Conservation (phyloP, 2,888 invertebrate genomes). For the Eilema griseolum region DNA sequence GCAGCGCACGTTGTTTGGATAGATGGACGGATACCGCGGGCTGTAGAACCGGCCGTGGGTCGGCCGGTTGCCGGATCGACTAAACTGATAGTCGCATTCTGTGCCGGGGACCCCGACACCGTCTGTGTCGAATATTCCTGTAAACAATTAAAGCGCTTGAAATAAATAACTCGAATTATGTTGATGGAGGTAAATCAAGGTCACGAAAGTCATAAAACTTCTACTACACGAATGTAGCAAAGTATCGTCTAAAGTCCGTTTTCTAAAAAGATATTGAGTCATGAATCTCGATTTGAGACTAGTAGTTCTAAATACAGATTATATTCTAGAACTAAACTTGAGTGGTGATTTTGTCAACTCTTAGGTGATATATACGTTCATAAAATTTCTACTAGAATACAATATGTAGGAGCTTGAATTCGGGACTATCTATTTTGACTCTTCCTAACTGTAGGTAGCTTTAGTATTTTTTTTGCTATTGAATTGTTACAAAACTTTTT, state of each 20-base stretch:
- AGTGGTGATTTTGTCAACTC: too few relatives aligned
- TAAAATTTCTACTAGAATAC: too few relatives aligned
- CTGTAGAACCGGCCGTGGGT: constrained; percentile 94
- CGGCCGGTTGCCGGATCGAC: constrained; percentile 90
- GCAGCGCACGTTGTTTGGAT: constrained; percentile 96
- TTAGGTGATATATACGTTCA: too few relatives aligned
- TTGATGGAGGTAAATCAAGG: not conserved
- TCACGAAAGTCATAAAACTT: too few relatives aligned
- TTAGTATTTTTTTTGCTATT: too few relatives aligned
- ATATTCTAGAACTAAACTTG: too few relatives aligned
- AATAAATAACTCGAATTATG: not conserved
- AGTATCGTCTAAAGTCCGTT: not conserved
- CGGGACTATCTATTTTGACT: too few relatives aligned
- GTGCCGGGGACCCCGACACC: constrained; percentile 91
- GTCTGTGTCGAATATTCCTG: constrained; percentile 94
- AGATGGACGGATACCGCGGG: constrained; percentile 97
- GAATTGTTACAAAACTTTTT: too few relatives aligned
- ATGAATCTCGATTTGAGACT: too few relatives aligned
- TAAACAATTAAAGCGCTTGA: not conserved
- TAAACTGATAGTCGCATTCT: constrained; percentile 95
- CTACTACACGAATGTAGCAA: not conserved
- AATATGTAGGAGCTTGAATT: too few relatives aligned
- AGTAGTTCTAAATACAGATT: too few relatives aligned
- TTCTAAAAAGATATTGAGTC: not conserved
- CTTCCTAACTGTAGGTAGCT: too few relatives aligned